Conservation (phyloP, 1,140 invertebrate species). For the Batillaria attramentaria region DNA sequence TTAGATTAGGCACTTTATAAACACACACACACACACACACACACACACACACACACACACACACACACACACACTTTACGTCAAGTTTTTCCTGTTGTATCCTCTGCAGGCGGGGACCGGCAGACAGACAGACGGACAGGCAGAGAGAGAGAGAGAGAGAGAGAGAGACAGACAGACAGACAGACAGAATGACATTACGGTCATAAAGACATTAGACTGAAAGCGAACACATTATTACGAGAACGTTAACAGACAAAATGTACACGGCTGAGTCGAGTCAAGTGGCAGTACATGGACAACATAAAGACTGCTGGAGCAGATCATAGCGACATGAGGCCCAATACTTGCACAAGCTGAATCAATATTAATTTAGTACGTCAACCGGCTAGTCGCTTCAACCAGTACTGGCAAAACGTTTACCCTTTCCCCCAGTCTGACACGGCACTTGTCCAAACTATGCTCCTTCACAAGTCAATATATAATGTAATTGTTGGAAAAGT, state of each 20-base stretch:
- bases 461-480: too few species aligned
- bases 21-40: conserved; percentile 9
- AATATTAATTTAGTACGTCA: neutral
- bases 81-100: neutral
- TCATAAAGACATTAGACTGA: neutral
- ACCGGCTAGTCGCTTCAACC: too few species aligned
- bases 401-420: too few species aligned
- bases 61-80: neutral
- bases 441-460: too few species aligned
- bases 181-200: neutral
- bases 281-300: too few species aligned
- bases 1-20: too few species aligned
- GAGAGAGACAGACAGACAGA: neutral
- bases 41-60: neutral
- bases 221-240: neutral
- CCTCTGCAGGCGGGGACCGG: neutral
- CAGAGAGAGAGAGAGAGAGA: neutral
- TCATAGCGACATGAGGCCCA: too few species aligned
- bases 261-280: neutral
- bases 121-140: neutral
- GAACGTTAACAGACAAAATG: neutral
- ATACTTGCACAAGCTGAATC: neutral
- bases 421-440: too few species aligned
- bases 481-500: too few species aligned
- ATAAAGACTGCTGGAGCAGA: too few species aligned